A percentile compares a stretch with the other conserved stretches of the same genome.
Evolutionary conservation across 2,113 vertebrate genomes (phyloP).

Genomic region (Ophthalmolycus amberensis): DNA sequence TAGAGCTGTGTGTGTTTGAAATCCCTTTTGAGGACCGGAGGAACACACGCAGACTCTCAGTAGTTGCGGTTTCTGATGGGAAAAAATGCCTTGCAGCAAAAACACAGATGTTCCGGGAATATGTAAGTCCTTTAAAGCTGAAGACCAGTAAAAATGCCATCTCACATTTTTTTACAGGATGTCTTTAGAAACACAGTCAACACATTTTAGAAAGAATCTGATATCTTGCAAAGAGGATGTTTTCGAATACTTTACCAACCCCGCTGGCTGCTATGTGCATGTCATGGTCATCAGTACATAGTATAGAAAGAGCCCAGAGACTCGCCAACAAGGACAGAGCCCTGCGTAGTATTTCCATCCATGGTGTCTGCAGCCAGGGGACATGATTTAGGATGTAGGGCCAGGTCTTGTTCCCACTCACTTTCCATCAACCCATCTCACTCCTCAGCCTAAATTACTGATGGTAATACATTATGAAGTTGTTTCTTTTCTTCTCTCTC

Average conservation of each 20-base stretch:
- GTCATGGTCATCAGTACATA: conserved; percentile 3
- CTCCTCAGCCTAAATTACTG: conserved; percentile 65
- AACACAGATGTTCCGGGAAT: not conserved
- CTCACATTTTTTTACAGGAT: not conserved
- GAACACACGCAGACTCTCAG: conserved; percentile 5
- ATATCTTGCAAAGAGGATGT: not conserved
- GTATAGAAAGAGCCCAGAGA: not conserved
- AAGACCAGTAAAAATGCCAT: not conserved
- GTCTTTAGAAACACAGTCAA: not conserved
- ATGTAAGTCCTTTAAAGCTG: not conserved
- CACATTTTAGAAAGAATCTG: conserved; percentile 10
- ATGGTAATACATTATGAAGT: conserved; percentile 72
- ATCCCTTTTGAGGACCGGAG: conserved; percentile 22
- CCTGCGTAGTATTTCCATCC: not conserved
- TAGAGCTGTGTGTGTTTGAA: conserved; percentile 46
- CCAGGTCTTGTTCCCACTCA: conserved; percentile 25
- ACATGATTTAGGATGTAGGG: conserved; percentile 52
- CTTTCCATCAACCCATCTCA: conserved; percentile 48
- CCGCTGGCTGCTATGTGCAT: conserved; percentile 15
- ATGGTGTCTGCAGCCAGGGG: not conserved
- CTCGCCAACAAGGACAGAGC: conserved; percentile 21
- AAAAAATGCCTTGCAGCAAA: conserved; percentile 38
- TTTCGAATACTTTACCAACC: not conserved
- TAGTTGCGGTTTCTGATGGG: conserved; percentile 19
- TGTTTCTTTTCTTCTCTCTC: conserved; percentile 42